Conservation (phyloP, 2,797 vertebrate genomes). For the Lepilemur ruficaudatus region DNA sequence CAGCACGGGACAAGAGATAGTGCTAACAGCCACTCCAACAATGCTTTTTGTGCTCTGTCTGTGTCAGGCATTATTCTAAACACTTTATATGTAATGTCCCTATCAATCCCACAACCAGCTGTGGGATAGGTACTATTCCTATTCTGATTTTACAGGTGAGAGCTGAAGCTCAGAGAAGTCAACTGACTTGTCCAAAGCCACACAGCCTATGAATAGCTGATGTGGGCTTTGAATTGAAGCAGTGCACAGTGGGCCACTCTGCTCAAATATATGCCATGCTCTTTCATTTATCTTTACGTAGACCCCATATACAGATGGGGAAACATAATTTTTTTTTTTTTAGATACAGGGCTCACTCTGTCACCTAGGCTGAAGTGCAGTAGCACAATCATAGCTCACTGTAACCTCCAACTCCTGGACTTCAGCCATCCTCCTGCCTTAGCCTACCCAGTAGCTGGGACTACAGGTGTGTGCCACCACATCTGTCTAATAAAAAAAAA, state of each 20-base stretch:
- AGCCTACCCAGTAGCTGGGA: not conserved
- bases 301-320: not conserved
- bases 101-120: rapidly evolving
- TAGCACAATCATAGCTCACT: not conserved
- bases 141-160: not conserved
- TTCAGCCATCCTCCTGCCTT: not conserved
- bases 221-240: not conserved
- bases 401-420: too few relatives aligned
- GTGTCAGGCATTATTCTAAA: not conserved
- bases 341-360: not conserved
- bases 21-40: rapidly evolving
- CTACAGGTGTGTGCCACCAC: not conserved
- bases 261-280: not conserved
- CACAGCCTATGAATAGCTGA: not conserved
- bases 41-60: rapidly evolving
- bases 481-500: not conserved
- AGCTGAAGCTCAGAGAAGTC: not conserved
- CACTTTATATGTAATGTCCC: not conserved
- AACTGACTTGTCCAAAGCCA: not conserved
- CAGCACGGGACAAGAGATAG: rapidly evolving
- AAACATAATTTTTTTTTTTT: not conserved
- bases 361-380: not conserved
- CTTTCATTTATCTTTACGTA: not conserved
- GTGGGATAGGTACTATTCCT: not conserved
- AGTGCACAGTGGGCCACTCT: rapidly evolving